Conservation (phyloP, 2,888 invertebrate species). For the Dione juno region DNA sequence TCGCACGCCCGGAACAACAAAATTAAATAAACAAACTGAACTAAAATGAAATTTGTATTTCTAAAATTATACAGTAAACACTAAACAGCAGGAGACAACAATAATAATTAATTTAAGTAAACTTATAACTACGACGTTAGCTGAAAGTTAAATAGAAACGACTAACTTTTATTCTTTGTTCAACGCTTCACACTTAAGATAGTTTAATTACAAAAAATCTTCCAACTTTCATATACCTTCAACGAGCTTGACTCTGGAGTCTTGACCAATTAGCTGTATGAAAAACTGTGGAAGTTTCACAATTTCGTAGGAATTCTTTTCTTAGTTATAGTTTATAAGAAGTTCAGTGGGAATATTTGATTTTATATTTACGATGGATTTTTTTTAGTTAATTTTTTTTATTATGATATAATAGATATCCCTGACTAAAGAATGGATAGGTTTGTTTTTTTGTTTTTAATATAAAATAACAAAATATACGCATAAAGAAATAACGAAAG, state of each 20-base stretch:
- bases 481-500: not conserved
- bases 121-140: constrained; percentile 1
- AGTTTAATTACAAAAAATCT: constrained; percentile 21
- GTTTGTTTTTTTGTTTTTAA: no score
- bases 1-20: no score
- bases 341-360: not conserved
- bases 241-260: constrained; percentile 19
- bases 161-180: constrained; percentile 22
- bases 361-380: not conserved
- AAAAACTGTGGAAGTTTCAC: constrained; percentile 16
- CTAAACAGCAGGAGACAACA: not conserved
- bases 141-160: constrained; percentile 15
- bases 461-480: no score
- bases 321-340: not conserved
- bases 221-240: constrained; percentile 2
- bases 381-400: not conserved
- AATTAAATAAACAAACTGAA: no score
- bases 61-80: no score
- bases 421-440: no score
- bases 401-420: no score
- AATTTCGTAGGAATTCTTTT: constrained; percentile 5
- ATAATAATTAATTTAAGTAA: constrained; percentile 9
- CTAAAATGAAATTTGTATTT: no score
- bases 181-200: constrained; percentile 12
- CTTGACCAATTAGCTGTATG: constrained; percentile 18